Percentiles rank a stretch among this genome's conserved stretches.
phyloP scores from a whole-genome alignment of 2,113 vertebrate species.

The Cariama cristata region DNA sequence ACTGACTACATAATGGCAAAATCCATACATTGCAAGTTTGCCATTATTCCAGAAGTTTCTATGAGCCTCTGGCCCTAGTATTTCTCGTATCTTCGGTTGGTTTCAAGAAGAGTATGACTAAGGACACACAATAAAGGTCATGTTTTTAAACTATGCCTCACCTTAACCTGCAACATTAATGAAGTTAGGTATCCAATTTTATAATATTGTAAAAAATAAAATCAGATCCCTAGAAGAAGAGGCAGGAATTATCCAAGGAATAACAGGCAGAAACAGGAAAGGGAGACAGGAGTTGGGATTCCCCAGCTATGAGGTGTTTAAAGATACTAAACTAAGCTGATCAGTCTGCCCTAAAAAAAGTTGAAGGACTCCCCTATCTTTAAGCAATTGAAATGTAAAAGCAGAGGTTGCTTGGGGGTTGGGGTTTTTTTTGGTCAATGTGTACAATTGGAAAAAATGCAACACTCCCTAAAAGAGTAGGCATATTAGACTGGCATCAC shows the following conservation, averaged over 20 bases:
- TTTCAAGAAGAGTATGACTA: not conserved
- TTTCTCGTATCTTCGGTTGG: not conserved
- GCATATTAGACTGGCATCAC: not conserved
- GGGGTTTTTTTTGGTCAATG: not conserved
- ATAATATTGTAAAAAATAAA: not conserved
- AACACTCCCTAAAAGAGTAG: not conserved
- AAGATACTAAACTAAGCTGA: not conserved
- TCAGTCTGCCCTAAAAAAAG: not conserved
- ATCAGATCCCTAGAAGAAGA: not conserved
- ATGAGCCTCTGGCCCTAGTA: not conserved
- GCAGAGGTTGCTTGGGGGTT: not conserved
- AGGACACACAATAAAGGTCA: not conserved
- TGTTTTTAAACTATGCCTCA: not conserved
- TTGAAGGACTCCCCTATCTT: not conserved
- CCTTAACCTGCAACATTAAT: not conserved
- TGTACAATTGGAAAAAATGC: not conserved
- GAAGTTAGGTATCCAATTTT: not conserved
- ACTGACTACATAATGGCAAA: not conserved
- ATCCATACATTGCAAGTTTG: not conserved
- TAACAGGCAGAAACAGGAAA: not conserved
- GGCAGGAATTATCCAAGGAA: not conserved
- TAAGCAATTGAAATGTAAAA: not conserved
- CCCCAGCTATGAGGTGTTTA: not conserved
- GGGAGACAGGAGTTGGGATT: not conserved
- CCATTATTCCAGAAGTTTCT: not conserved